Base-by-base conservation (phyloP, 2,888 invertebrate genomes). In the Drosophila kambysellisi region DNA sequence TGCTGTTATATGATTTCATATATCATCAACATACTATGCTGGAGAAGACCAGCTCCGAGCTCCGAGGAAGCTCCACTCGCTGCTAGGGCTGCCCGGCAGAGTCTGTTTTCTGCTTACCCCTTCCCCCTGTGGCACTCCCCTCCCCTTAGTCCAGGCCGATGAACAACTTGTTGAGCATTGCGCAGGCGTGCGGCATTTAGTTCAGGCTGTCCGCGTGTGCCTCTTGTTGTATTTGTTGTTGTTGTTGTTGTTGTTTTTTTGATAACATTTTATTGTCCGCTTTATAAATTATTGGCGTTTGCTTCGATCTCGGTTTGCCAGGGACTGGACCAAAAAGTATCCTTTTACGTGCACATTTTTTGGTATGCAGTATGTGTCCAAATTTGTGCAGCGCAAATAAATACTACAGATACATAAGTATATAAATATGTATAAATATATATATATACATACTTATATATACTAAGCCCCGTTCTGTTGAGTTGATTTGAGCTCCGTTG, bases 131-230 rank as follows among this genome's bases (percentile, higher is more conserved):
- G 30, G n/a, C 56, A 39, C n/a, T 56, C 12, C 17, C 5, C 33
- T 29, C 15, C 17, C 41, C 15, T 25, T 37, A 33, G n/a, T 5
- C 57, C 15, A 0, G 5, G 9, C 25, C 15, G 33, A 29, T 29
- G 43, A 59, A 46, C 51, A 76, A 77, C 70, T 87, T 81, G 81
- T 83, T 86, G 88, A 72, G 84, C 79, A 88, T 88, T 79, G 88
- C 88, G 91, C 89, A 88, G 90, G 88, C 88, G 88, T 88, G 88
- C 90, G 64, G 89, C 88, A 88, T 88, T 88, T 88, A 88, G 91
- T 88, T 90, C 91, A 88, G 88, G 81, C 79, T 88, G 91, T 88
- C 85, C 89, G 70, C 76, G 63, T 83, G 74, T 74, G 70, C 68
- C 72, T 79, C 71, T 66, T 84, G 70, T 70, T 79, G 74, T 78